phyloP scores from a whole-genome alignment of 2,888 invertebrate species.

The Papilio protenor region DNA sequence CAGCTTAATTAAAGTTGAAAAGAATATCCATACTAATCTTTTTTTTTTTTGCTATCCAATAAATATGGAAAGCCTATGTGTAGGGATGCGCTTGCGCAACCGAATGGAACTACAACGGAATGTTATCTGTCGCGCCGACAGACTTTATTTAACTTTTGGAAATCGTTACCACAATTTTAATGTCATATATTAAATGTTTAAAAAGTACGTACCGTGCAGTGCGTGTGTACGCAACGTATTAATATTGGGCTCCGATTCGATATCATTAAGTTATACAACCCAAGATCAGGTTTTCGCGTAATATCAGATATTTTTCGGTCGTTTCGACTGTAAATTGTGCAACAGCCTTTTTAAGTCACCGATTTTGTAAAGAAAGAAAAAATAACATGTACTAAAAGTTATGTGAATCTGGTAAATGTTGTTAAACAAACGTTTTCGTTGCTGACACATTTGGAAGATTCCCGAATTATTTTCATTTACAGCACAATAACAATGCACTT shows the following conservation, averaged over 20 bases:
- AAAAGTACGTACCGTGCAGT: background rate
- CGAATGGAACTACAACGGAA: background rate
- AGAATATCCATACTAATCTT: too few species aligned
- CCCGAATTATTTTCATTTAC: constrained; percentile 40
- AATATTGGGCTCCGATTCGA: constrained; percentile 5
- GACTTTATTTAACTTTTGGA: background rate
- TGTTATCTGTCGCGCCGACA: background rate
- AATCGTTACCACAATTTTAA: background rate
- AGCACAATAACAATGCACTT: constrained; percentile 27
- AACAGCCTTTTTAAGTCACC: background rate
- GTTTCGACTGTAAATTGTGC: constrained; percentile 8
- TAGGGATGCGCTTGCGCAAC: constrained; percentile 29
- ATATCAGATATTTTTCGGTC: constrained; percentile 11
- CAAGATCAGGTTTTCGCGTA: constrained; percentile 19
- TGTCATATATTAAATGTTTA: background rate
- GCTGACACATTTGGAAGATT: constrained; percentile 12
- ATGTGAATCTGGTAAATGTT: constrained; percentile 1
- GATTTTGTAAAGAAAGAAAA: background rate
- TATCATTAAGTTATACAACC: constrained; percentile 6
- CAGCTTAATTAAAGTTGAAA: too few species aligned
- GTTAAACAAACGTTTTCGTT: constrained; percentile 7
- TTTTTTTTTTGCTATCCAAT: background rate
- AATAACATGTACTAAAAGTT: background rate
- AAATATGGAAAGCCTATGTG: constrained; percentile 4
- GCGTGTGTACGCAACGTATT: background rate